These are phyloP conservation scores for Leucoraja erinaceus DNA, from an alignment of 2,113 vertebrate species.

Conservation along the genomic window DNA sequence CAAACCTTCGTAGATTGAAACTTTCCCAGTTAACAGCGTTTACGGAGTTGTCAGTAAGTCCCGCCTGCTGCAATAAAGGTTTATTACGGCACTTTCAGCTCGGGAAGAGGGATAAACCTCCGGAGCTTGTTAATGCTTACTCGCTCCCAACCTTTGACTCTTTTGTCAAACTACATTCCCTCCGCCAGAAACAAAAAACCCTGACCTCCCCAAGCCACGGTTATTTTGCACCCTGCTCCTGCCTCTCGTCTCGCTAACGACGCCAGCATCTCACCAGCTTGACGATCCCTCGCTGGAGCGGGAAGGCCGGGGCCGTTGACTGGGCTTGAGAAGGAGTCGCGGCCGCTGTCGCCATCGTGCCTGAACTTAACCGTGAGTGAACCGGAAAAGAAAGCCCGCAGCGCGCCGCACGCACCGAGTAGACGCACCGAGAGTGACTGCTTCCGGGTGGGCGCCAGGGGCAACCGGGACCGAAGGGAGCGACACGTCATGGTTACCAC, in stretches of 20 bases:
- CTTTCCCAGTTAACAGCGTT: not conserved
- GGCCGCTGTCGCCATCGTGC: conserved; percentile 45
- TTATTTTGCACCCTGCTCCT: not conserved
- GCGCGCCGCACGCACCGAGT: not conserved
- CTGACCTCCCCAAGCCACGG: not conserved
- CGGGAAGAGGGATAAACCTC: not conserved
- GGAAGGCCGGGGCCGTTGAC: conserved; percentile 46
- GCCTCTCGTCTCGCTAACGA: not conserved
- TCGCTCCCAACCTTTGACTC: not conserved
- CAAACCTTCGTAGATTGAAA: not conserved
- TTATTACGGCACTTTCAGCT: too few species aligned
- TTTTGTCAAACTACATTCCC: not conserved
- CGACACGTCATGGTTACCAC: not conserved
- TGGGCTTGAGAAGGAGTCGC: conserved; percentile 55
- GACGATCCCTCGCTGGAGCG: conserved; percentile 85
- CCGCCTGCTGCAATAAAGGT: not conserved
- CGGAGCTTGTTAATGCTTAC: not conserved
- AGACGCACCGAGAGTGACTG: not conserved
- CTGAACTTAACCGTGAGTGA: not conserved
- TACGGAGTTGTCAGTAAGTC: not conserved
- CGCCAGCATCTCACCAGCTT: conserved; percentile 73
- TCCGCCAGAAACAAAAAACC: not conserved
- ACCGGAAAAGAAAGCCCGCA: not conserved
- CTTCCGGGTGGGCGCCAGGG: not conserved
- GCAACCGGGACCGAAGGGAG: not conserved